Evolutionary conservation across 2,888 invertebrate genomes (phyloP), one percentile per base, ranked within the genome.

Genomic region (Meiosimyza platycephala): DNA sequence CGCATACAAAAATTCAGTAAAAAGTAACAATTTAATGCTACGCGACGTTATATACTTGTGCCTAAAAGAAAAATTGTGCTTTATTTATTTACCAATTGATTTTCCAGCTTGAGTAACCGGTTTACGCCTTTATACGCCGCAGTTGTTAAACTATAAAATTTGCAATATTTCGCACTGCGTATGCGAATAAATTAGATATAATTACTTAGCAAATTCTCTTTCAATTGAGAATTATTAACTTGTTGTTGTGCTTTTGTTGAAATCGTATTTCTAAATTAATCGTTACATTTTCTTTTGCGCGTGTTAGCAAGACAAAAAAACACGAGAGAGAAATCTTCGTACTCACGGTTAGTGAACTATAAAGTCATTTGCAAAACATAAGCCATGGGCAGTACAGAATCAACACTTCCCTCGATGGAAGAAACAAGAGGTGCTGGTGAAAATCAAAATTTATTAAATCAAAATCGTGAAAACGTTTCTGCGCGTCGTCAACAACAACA

Each of bases 351-450:
- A 3, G 11, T 33, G 54, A 40, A 67, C 71, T 75, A 76, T 77
- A 77, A 76, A 76, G 71, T 11, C 73, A 66, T 51, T 74, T 76
- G 75, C 63, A 65, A 68, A 68, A 69, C 74, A 64, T 60, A 15
- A 70, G 73, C 63, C 74, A 85, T 85, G 85, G 86, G 85, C 80
- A 85, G 85, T 80, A 72, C 81, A 72, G 84, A 84, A 79, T 84
- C 79, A 75, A 77, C 74, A 66, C 72, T 77, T 60, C 73, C 73
- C 66, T 70, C 65, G 66, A 76, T 79, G 79, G 78, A 79, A 72
- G 78, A 76, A 76, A 77, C 74, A 75, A 22, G 62, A 77, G 48
- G 47, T 71, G 63, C 67, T 72, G 40, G 6, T n/a, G 18, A 51
- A 3, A 51, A 64, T 64, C 51, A 47, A 9, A 47, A 62, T 16